Evolutionary conservation across 2,797 vertebrate species (phyloP).

Genomic region (Hypotaenidia okinawae): DNA sequence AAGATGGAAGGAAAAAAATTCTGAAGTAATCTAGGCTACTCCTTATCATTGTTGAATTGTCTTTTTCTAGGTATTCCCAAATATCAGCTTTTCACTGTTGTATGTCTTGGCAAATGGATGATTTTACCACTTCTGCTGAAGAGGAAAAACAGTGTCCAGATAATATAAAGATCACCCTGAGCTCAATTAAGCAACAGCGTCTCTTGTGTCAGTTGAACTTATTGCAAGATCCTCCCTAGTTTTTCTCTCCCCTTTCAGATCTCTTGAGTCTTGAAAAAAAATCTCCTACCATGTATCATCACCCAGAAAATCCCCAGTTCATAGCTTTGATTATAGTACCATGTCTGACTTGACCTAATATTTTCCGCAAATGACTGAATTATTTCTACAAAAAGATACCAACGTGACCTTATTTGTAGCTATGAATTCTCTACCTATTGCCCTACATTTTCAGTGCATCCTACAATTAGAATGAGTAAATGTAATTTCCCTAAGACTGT

Average conservation of each 20-base stretch:
- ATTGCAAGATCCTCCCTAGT: neutral
- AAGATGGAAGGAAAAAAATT: neutral
- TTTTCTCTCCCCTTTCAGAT: neutral
- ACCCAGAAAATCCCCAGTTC: neutral
- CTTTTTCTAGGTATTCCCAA: neutral
- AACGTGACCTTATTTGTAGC: neutral
- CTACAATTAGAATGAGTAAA: conserved; percentile 1
- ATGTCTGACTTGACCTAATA: conserved; percentile 11
- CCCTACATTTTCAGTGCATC: neutral
- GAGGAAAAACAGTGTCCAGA: neutral
- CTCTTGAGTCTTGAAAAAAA: neutral
- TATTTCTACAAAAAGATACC: conserved; percentile 15
- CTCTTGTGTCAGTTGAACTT: conserved; percentile 19
- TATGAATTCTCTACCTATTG: neutral
- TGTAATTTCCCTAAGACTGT: neutral
- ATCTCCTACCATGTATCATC: neutral
- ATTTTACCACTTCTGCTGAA: neutral
- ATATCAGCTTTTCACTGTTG: neutral
- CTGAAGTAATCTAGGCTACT: neutral
- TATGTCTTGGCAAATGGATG: neutral
- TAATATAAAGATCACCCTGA: neutral
- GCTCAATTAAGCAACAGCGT: neutral
- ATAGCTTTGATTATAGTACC: neutral
- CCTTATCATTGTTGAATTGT: neutral
- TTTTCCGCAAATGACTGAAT: conserved; percentile 36